Conservation (phyloP, 2,797 vertebrate genomes). For the Coranthus polyacanthus region DNA sequence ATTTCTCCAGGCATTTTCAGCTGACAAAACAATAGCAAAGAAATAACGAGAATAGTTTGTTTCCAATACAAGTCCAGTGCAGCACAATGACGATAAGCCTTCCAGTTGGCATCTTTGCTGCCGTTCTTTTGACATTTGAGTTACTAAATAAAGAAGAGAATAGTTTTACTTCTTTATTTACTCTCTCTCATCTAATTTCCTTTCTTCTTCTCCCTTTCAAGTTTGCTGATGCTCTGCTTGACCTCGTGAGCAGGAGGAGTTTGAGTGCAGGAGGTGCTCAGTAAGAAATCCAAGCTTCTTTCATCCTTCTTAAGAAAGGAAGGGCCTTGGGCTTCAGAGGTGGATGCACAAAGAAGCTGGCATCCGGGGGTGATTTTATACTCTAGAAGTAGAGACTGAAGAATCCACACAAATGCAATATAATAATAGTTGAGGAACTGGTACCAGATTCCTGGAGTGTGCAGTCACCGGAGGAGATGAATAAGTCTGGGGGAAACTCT, state of each 20-base stretch:
- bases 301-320: slow-evolving; percentile 45
- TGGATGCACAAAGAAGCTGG: slow-evolving; percentile 45
- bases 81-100: slow-evolving; percentile 8
- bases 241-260: slow-evolving; percentile 43
- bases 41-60: slow-evolving; percentile 40
- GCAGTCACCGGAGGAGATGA: slow-evolving; percentile 32
- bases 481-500: slow-evolving; percentile 34
- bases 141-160: slow-evolving; percentile 26
- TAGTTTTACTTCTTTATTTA: neutral
- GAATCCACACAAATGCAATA: slow-evolving; percentile 36
- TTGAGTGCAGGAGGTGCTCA: slow-evolving; percentile 36
- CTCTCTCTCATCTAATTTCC: slow-evolving; percentile 12
- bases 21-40: slow-evolving; percentile 50
- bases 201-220: slow-evolving; percentile 16
- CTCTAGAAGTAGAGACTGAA: slow-evolving; percentile 26
- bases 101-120: slow-evolving; percentile 29
- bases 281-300: slow-evolving; percentile 53
- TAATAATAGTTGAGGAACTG: slow-evolving; percentile 25
- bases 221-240: slow-evolving; percentile 48
- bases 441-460: slow-evolving; percentile 24
- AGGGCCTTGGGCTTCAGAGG: slow-evolving; percentile 43
- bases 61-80: slow-evolving; percentile 24
- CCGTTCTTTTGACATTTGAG: slow-evolving; percentile 23
- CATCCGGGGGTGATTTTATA: slow-evolving; percentile 30
- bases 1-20: slow-evolving; percentile 47